These are phyloP conservation scores for Cephus spinipes DNA, from an alignment of 2,888 invertebrate genomes.

Conservation along the genomic window DNA sequence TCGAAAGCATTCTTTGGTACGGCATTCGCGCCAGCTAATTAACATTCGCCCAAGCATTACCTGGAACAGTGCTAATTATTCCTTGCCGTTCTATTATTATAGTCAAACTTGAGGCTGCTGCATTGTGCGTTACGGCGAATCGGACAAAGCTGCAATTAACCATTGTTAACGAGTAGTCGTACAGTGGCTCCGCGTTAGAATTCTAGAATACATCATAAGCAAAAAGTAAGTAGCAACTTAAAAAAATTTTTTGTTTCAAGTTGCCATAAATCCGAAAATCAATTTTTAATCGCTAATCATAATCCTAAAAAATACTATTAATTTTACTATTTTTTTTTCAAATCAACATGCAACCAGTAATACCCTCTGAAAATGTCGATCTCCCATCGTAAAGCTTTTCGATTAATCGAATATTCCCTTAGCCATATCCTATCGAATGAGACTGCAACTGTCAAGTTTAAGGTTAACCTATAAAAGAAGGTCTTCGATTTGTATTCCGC, in stretches of 20 bases:
- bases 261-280: not conserved
- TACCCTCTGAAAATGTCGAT: not conserved
- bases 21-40: not conserved
- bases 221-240: not conserved
- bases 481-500: conserved; percentile 4
- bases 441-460: not conserved
- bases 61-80: not conserved
- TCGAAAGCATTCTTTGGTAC: not conserved
- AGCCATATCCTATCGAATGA: not conserved
- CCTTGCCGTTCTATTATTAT: not conserved
- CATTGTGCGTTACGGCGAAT: not conserved
- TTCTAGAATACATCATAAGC: not conserved
- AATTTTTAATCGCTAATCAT: not conserved
- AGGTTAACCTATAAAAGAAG: not conserved
- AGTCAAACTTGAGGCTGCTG: not conserved
- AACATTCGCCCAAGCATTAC: not conserved
- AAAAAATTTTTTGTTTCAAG: not conserved
- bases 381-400: not conserved
- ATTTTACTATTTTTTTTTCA: no score
- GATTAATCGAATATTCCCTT: no score
- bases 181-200: not conserved
- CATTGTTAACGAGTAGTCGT: not conserved
- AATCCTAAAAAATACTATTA: no score
- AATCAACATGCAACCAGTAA: no score
- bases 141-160: not conserved